Percentiles rank a stretch among this genome's conserved stretches.
These are phyloP conservation scores for Hozukius guyotensis DNA, from an alignment of 2,797 vertebrate species.

Conservation along the genomic window DNA sequence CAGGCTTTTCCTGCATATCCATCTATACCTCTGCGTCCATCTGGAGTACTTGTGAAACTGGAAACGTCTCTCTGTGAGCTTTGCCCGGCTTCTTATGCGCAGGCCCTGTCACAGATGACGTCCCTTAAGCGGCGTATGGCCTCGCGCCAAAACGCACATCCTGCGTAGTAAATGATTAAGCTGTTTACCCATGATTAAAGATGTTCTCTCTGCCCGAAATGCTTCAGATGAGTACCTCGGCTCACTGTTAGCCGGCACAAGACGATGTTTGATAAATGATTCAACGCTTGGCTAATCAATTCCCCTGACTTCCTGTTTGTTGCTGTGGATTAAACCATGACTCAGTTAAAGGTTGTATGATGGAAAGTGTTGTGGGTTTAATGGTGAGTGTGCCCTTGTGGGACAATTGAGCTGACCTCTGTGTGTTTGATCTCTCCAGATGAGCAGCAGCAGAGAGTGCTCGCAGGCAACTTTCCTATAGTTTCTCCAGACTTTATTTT, in stretches of 20 bases:
- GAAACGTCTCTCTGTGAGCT: background rate
- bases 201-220: slow-evolving; percentile 37
- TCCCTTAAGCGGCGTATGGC: slow-evolving; percentile 14
- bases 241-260: slow-evolving; percentile 21
- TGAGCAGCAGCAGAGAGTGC: background rate
- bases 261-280: slow-evolving; percentile 63
- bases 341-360: background rate
- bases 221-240: slow-evolving; percentile 38
- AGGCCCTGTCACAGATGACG: slow-evolving; percentile 1
- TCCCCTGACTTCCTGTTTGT: slow-evolving; percentile 37
- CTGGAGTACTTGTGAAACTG: background rate
- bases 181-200: slow-evolving; percentile 65
- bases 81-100: background rate
- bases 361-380: slow-evolving; percentile 5
- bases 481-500: slow-evolving; percentile 6
- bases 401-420: background rate
- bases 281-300: slow-evolving; percentile 47
- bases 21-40: background rate
- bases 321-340: slow-evolving; percentile 35
- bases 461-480: background rate
- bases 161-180: slow-evolving; percentile 65
- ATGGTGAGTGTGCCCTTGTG: background rate
- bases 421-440: slow-evolving; percentile 10
- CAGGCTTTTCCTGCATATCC: background rate
- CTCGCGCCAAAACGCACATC: slow-evolving; percentile 41